phyloP scores from a whole-genome alignment of 2,797 vertebrate genomes.

The Rhyacichthys aspro region DNA sequence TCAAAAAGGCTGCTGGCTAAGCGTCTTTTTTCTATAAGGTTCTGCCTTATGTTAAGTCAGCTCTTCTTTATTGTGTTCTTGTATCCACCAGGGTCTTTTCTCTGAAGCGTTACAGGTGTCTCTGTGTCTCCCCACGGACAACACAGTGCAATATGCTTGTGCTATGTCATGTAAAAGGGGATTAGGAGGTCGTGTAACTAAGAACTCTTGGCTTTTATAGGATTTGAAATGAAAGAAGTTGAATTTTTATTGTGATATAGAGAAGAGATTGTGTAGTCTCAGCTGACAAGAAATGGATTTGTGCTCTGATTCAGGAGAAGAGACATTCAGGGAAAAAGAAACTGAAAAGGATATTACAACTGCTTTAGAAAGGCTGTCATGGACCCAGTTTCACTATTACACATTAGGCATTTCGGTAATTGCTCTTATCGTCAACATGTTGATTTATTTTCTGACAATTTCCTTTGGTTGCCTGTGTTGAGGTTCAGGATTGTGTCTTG shows the following conservation, averaged over 20 bases:
- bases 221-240: constrained; percentile 13
- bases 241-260: too few species aligned
- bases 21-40: constrained; percentile 52
- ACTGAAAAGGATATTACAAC: not conserved
- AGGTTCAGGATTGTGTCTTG: too few species aligned
- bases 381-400: too few species aligned
- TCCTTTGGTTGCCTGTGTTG: too few species aligned
- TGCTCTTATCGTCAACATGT: too few species aligned
- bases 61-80: constrained; percentile 51
- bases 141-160: constrained; percentile 2
- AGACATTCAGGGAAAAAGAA: constrained; percentile 29
- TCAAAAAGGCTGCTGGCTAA: constrained; percentile 49
- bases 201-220: constrained; percentile 33
- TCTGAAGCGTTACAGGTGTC: constrained; percentile 56
- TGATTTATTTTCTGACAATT: too few species aligned
- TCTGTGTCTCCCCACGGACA: constrained; percentile 16
- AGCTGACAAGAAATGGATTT: constrained; percentile 53
- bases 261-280: too few species aligned
- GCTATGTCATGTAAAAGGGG: constrained; percentile 6
- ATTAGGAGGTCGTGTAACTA: not conserved
- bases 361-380: too few species aligned
- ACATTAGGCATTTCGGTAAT: too few species aligned
- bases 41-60: constrained; percentile 62
- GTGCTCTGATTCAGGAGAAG: constrained; percentile 36
- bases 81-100: constrained; percentile 8